Percentiles rank a stretch among this genome's conserved stretches.
Conservation (phyloP, 2,113 vertebrate species). For the Gavialis gangeticus region DNA sequence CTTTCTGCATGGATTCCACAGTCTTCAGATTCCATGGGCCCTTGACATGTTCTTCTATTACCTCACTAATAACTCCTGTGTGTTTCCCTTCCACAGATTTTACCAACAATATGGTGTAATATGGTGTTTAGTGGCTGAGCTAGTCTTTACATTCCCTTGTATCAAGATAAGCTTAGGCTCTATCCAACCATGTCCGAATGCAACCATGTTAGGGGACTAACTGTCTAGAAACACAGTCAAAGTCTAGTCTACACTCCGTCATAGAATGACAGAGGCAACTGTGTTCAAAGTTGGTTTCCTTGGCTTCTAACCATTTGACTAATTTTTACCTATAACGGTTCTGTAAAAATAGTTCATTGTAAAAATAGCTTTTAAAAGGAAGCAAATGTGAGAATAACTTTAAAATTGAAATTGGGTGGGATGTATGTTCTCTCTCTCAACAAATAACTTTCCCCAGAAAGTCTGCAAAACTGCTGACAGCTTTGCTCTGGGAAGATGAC, state of each 20-base stretch:
- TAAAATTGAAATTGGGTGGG: not conserved
- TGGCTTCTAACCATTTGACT: not conserved
- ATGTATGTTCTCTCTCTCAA: not conserved
- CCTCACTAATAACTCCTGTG: not conserved
- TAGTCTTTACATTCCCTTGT: accelerated
- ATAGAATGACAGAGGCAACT: not conserved
- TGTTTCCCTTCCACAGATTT: not conserved
- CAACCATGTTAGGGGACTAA: not conserved
- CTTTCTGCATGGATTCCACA: not conserved
- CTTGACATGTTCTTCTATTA: not conserved
- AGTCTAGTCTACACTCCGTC: not conserved
- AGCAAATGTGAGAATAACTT: not conserved
- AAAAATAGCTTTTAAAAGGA: not conserved
- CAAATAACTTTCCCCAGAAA: conserved; percentile 7
- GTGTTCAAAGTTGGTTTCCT: not conserved
- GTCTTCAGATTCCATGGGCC: not conserved
- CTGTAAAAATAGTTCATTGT: not conserved
- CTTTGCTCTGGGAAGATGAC: conserved; percentile 35
- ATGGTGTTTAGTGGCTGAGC: not conserved
- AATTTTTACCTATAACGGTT: conserved; percentile 15
- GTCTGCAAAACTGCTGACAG: conserved; percentile 19
- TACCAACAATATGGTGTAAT: not conserved
- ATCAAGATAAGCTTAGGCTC: not conserved
- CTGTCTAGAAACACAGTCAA: not conserved
- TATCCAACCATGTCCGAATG: not conserved